Evolutionary conservation across 2,888 invertebrate species (phyloP).

Genomic region (Polylopha cassiicola): DNA sequence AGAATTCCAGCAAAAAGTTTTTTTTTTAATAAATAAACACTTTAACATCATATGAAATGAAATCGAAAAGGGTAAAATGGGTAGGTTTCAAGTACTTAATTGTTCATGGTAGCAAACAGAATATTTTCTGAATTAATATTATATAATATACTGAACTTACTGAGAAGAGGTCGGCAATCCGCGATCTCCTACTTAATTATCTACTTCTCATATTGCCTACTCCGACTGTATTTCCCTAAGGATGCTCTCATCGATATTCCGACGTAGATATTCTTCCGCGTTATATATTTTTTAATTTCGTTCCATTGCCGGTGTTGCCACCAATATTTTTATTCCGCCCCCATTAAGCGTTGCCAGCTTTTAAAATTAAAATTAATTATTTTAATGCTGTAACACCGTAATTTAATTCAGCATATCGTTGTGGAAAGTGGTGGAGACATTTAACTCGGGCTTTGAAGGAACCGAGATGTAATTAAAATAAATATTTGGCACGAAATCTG

Average conservation of each 20-base stretch:
- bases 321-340: no score
- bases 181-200: conserved; percentile 48
- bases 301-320: conserved; percentile 28
- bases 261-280: conserved; percentile 34
- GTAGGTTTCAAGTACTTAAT: no score
- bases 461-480: conserved; percentile 73
- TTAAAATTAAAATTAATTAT: conserved; percentile 20
- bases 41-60: no score
- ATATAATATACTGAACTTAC: neutral
- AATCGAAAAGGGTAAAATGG: no score
- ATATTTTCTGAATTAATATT: no score
- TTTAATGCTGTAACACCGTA: conserved; percentile 24
- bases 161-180: conserved; percentile 8
- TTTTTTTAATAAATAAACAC: no score
- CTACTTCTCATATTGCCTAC: conserved; percentile 47
- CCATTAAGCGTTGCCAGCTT: conserved; percentile 13
- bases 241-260: conserved; percentile 42
- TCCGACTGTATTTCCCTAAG: conserved; percentile 42
- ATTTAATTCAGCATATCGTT: conserved; percentile 51
- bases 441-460: conserved; percentile 59
- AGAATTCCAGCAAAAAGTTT: no score
- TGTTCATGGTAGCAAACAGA: no score
- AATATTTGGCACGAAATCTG: conserved; percentile 74
- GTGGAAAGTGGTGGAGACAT: conserved; percentile 50
- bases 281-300: conserved; percentile 31